Conservation (phyloP, 2,888 invertebrate genomes). For the Platycnemis pennipes region DNA sequence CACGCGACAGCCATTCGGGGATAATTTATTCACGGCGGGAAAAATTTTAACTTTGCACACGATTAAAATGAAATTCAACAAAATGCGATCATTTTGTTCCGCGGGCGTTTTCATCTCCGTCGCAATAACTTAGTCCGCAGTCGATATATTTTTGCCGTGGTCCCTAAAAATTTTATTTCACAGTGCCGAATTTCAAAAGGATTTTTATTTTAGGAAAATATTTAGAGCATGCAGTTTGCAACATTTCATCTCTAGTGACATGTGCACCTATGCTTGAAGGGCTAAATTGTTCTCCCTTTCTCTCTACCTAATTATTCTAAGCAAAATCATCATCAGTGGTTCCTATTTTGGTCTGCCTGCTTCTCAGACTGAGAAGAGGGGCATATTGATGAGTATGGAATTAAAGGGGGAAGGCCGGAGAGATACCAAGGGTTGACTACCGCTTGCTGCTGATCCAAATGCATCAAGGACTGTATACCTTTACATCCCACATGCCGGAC, state of each 20-base stretch:
- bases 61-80: slow-evolving; percentile 10
- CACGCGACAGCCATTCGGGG: neutral
- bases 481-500: too few species aligned
- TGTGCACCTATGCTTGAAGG: slow-evolving; percentile 1
- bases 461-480: too few species aligned
- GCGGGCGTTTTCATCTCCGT: neutral
- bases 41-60: neutral
- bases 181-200: neutral
- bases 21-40: slow-evolving; percentile 25
- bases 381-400: too few species aligned
- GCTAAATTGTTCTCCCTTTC: slow-evolving; percentile 57
- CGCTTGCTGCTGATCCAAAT: too few species aligned
- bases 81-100: neutral
- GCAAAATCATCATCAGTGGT: too few species aligned
- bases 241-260: slow-evolving; percentile 25
- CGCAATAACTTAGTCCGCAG: neutral
- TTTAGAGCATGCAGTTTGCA: neutral
- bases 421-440: too few species aligned
- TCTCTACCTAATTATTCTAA: too few species aligned
- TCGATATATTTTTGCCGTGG: neutral
- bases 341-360: too few species aligned
- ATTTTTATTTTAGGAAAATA: slow-evolving; percentile 21
- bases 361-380: too few species aligned
- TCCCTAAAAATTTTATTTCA: too few species aligned
- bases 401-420: too few species aligned